A percentile compares a stretch with the other conserved stretches of the same genome.
These are phyloP conservation scores for Salvelinus fontinalis DNA, from an alignment of 2,113 vertebrate species.

Conservation along the genomic window DNA sequence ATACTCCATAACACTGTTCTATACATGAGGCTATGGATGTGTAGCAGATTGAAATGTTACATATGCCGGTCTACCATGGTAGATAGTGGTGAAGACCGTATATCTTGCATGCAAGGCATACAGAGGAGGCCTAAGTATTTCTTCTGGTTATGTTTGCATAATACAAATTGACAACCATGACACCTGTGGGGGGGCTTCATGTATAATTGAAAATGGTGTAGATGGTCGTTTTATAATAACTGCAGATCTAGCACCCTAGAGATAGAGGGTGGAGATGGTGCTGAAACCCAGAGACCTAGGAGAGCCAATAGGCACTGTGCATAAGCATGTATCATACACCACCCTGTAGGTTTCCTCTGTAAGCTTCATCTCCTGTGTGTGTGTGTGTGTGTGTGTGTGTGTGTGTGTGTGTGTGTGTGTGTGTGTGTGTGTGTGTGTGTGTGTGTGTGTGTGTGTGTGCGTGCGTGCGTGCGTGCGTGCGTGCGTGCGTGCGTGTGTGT, in stretches of 20 bases:
- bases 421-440: neutral
- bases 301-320: no score
- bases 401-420: constrained; percentile 2
- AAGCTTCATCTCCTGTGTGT: neutral
- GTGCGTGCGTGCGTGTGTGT: constrained; percentile 4
- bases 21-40: neutral
- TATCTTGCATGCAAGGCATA: neutral
- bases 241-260: no score
- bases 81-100: no score
- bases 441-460: neutral
- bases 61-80: no score
- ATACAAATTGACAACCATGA: neutral
- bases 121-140: neutral
- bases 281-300: no score
- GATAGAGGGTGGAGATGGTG: no score
- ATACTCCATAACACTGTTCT: no score
- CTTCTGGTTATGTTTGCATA: neutral
- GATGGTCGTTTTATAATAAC: no score
- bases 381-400: neutral
- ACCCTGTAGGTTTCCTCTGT: no score
- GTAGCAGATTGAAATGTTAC: neutral
- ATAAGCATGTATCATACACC: no score
- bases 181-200: neutral
- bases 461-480: neutral
- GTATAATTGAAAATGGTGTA: neutral